Evolutionary conservation across 2,797 vertebrate genomes (phyloP), one percentile per base, ranked within the genome.

Genomic region (Macropodus opercularis): DNA sequence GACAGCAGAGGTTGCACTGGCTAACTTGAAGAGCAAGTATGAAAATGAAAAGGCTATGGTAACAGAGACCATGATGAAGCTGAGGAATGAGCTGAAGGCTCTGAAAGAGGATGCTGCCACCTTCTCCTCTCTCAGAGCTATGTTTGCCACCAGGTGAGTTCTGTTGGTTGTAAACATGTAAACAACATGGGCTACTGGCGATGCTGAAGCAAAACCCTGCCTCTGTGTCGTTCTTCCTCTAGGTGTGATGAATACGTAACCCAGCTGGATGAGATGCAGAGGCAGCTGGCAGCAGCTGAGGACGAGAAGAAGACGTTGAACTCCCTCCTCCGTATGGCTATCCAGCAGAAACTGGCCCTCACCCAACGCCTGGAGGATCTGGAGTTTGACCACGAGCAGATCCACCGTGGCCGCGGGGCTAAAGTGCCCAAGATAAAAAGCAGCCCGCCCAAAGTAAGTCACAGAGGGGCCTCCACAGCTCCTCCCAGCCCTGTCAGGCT

Each of bases 291-390:
- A 0, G 97, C 97, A 2, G 98, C 98, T 0, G 98, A 99, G 89
- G 97, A 99, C n/a, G 98, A 99, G 92, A 99, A 99, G 90, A 99
- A 98, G 93, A 99, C 97, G 4, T 77, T 99, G 60, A 98, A 99
- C 91, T 98, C 96, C 60, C 94, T 99, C 79, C 92, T 99, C 52
- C 93, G 95, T 53, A 98, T 99, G 97, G 98, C 98, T 36, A 99
- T 99, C 85, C 98, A 99, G 89, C 98, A 99, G 92, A 99, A 99
- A 79, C 92, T 99, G 80, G 96, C 98, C 34, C 89, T 99, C 63
- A 99, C 98, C 8, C 98, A 99, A 74, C 93, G 98, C 3, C 89
- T 99, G 81, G 98, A 99, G 87, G 98, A 99, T 81, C 94, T 99
- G 91, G 98, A 99, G 91, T 98, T 98, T 26, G 97, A 99, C 91